These are phyloP conservation scores for Linyphia triangularis DNA, from an alignment of 2,888 invertebrate species.

Conservation along the genomic window DNA sequence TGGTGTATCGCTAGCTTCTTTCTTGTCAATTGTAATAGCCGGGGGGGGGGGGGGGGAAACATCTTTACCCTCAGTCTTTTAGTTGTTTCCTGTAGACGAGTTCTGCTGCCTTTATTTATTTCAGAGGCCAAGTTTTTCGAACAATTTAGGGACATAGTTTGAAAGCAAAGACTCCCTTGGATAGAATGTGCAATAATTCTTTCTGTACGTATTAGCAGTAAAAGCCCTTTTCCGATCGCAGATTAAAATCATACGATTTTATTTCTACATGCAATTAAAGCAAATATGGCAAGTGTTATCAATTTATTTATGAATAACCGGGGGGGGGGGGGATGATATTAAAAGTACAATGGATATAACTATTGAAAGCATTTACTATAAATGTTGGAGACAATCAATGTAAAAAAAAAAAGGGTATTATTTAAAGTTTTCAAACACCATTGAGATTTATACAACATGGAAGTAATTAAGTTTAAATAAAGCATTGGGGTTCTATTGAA, in stretches of 20 bases:
- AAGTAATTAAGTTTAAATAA: too few relatives aligned
- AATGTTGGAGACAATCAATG: too few relatives aligned
- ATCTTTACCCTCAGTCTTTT: neutral
- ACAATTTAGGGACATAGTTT: conserved; percentile 21
- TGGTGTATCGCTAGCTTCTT: neutral
- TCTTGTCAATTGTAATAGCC: neutral
- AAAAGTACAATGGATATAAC: too few relatives aligned
- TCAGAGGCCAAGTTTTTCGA: conserved; percentile 41
- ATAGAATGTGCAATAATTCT: conserved; percentile 38
- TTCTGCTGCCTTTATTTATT: conserved; percentile 45
- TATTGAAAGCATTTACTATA: too few relatives aligned
- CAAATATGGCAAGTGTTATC: too few relatives aligned
- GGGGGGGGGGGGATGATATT: too few relatives aligned
- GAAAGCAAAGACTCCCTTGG: conserved; percentile 30
- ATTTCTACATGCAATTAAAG: too few relatives aligned
- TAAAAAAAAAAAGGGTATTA: too few relatives aligned
- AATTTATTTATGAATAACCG: too few relatives aligned
- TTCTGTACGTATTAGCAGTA: neutral
- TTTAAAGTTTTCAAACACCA: neutral
- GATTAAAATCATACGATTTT: too few relatives aligned
- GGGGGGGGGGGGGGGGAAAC: neutral
- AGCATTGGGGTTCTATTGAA: too few relatives aligned
- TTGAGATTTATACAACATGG: too few relatives aligned
- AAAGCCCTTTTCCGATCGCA: neutral
- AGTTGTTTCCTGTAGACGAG: neutral